phyloP scores from a whole-genome alignment of 2,888 invertebrate genomes.

The Pteria penguin region DNA sequence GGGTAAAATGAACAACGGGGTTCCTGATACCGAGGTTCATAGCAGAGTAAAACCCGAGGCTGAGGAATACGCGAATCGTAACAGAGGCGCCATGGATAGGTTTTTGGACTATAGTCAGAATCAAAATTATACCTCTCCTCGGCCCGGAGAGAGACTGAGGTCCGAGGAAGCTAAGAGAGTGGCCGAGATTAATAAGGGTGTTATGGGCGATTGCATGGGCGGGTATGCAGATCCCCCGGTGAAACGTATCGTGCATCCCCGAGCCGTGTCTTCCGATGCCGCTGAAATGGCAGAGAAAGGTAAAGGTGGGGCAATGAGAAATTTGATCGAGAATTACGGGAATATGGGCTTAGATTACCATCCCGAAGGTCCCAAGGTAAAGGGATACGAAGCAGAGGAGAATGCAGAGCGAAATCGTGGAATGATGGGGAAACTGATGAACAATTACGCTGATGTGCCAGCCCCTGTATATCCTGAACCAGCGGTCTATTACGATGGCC shows the following conservation, averaged over 20 bases:
- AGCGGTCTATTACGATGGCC: conserved; percentile 65
- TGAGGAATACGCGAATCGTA: conserved; percentile 60
- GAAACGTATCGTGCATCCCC: conserved; percentile 61
- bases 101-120: conserved; percentile 66
- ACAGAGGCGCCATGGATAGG: conserved; percentile 59
- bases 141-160: conserved; percentile 58
- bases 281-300: conserved; percentile 62
- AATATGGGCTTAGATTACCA: conserved; percentile 53
- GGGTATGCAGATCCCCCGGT: conserved; percentile 70
- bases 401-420: conserved; percentile 72
- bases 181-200: conserved; percentile 67
- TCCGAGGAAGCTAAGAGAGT: conserved; percentile 61
- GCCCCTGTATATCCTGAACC: conserved; percentile 55
- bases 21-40: conserved; percentile 40
- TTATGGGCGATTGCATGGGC: conserved; percentile 68
- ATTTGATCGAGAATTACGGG: conserved; percentile 71
- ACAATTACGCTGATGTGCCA: conserved; percentile 62
- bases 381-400: conserved; percentile 67
- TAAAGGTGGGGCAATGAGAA: conserved; percentile 70
- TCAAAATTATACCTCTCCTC: conserved; percentile 59
- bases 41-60: conserved; percentile 64
- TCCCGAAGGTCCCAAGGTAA: conserved; percentile 64
- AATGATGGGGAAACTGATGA: conserved; percentile 63
- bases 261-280: conserved; percentile 65
- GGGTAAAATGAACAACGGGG: conserved; percentile 66